Conservation (phyloP, 2,113 vertebrate species). For the Bungarus multicinctus region DNA sequence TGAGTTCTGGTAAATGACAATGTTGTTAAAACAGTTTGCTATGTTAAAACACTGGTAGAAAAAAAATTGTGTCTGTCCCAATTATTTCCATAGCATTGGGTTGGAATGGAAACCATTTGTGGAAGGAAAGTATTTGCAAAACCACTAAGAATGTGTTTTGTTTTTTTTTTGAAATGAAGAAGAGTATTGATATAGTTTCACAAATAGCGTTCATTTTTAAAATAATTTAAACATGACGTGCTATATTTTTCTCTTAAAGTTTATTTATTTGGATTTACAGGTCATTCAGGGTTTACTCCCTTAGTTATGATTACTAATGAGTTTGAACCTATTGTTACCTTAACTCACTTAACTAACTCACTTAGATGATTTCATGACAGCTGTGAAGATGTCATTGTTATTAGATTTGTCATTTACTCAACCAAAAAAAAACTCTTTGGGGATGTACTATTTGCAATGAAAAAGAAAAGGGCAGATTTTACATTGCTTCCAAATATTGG, state of each 20-base stretch:
- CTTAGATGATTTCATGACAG: conserved; percentile 28
- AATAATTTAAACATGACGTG: conserved; percentile 74
- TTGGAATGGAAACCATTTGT: conserved; percentile 45
- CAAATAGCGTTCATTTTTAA: conserved; percentile 61
- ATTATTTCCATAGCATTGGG: conserved; percentile 57
- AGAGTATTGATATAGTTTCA: conserved; percentile 61
- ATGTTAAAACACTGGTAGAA: conserved; percentile 50
- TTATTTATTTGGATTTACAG: neutral
- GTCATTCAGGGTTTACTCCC: conserved; percentile 46
- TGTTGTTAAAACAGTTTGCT: conserved; percentile 52
- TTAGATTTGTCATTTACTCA: neutral
- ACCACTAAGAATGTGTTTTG: conserved; percentile 55
- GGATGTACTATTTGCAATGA: neutral
- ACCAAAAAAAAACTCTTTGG: neutral
- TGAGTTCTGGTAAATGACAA: conserved; percentile 25
- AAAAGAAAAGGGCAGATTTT: neutral
- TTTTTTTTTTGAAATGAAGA: conserved; percentile 70
- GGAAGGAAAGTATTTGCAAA: conserved; percentile 51
- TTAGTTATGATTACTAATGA: neutral
- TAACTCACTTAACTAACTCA: neutral
- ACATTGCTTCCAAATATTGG: neutral
- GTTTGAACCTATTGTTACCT: conserved; percentile 5
- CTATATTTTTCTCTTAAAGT: conserved; percentile 66
- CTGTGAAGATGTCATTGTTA: conserved; percentile 10
- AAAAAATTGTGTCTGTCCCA: conserved; percentile 32